A percentile compares a stretch with the other conserved stretches of the same genome.
Evolutionary conservation across 2,888 invertebrate species (phyloP).

Genomic region (Deroplatys truncata): DNA sequence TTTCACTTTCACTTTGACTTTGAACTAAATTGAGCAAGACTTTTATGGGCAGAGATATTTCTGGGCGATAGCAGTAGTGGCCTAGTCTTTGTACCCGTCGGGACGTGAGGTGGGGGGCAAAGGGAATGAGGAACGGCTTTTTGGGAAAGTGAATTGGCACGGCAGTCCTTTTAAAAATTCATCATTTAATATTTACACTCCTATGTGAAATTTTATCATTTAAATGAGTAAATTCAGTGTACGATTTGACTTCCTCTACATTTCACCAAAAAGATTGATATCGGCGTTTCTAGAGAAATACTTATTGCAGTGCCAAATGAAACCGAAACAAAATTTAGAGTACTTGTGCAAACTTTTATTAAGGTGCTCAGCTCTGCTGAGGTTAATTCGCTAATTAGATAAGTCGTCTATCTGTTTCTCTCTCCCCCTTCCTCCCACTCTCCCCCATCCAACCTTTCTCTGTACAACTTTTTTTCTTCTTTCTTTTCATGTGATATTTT

Average conservation of each 20-base stretch:
- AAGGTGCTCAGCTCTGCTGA: no score
- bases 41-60: background rate
- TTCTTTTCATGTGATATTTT: no score
- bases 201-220: background rate
- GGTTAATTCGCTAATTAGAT: no score
- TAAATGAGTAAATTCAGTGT: background rate
- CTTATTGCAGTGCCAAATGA: no score
- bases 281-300: no score
- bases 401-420: no score
- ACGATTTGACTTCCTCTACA: background rate
- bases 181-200: background rate
- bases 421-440: no score
- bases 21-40: slow-evolving; percentile 1
- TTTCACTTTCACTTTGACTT: background rate
- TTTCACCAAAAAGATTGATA: no score
- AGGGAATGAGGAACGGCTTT: background rate
- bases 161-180: background rate
- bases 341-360: no score
- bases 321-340: no score
- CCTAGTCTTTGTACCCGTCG: background rate
- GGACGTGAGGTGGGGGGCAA: background rate
- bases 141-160: background rate
- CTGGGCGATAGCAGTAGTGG: background rate
- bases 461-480: no score
- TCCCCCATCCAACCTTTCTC: no score